These are phyloP conservation scores for Pedionomus torquatus DNA, from an alignment of 2,113 vertebrate genomes.

Conservation along the genomic window DNA sequence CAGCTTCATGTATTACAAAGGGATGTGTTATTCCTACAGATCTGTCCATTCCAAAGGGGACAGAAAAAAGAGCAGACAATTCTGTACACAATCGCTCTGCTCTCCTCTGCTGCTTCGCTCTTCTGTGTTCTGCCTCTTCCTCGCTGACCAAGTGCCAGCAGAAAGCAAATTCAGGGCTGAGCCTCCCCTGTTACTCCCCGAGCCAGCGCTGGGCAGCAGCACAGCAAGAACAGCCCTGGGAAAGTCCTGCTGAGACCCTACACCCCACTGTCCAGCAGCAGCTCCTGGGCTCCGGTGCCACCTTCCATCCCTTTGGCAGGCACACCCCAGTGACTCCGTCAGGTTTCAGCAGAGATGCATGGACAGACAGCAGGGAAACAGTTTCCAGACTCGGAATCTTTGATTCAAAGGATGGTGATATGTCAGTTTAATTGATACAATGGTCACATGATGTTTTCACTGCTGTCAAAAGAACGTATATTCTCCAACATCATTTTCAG, in stretches of 20 bases:
- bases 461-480: neutral
- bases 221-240: neutral
- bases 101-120: neutral
- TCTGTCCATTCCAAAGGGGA: neutral
- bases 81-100: neutral
- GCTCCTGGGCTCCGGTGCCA: neutral
- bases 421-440: neutral
- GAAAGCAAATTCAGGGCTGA: neutral
- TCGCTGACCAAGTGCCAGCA: neutral
- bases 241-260: neutral
- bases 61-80: neutral
- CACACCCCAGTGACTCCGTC: rapidly evolving
- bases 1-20: neutral
- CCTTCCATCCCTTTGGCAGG: neutral
- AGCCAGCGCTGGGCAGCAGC: rapidly evolving
- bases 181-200: neutral
- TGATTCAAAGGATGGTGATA: neutral
- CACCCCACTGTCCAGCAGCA: rapidly evolving
- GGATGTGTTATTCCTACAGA: neutral
- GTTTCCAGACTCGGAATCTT: neutral
- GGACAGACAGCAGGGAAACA: neutral
- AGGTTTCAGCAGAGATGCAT: neutral
- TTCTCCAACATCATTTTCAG: neutral
- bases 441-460: rapidly evolving
- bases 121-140: neutral